Conservation (phyloP, 2,797 vertebrate genomes). For the Heliangelus exortis region DNA sequence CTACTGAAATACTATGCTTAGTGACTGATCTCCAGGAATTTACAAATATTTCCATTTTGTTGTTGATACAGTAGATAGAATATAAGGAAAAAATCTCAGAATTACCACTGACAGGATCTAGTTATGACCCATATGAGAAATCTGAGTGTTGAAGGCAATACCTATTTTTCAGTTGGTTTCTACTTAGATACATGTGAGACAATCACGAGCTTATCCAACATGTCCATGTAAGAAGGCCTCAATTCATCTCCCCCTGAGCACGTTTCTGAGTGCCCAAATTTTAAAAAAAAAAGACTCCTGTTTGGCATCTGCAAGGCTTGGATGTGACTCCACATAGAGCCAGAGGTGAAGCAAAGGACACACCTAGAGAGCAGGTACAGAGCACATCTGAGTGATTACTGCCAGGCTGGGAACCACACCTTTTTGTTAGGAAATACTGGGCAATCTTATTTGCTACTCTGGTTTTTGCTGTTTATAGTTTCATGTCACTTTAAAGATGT, state of each 20-base stretch:
- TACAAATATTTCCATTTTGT: neutral
- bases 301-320: neutral
- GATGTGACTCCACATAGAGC: neutral
- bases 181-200: neutral
- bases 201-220: neutral
- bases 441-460: neutral
- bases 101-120: neutral
- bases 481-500: neutral
- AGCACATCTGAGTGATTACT: neutral
- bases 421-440: neutral
- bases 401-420: neutral
- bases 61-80: neutral
- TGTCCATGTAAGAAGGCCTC: neutral
- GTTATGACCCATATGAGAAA: neutral
- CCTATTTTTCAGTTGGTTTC: neutral
- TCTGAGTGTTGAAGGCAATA: neutral
- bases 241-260: neutral
- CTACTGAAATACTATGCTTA: neutral
- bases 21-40: neutral
- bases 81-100: neutral
- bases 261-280: neutral
- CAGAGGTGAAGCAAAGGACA: neutral
- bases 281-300: neutral
- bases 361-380: neutral
- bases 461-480: neutral